Evolutionary conservation across 2,888 invertebrate genomes (phyloP).

Genomic region (Oeneis ivallda): DNA sequence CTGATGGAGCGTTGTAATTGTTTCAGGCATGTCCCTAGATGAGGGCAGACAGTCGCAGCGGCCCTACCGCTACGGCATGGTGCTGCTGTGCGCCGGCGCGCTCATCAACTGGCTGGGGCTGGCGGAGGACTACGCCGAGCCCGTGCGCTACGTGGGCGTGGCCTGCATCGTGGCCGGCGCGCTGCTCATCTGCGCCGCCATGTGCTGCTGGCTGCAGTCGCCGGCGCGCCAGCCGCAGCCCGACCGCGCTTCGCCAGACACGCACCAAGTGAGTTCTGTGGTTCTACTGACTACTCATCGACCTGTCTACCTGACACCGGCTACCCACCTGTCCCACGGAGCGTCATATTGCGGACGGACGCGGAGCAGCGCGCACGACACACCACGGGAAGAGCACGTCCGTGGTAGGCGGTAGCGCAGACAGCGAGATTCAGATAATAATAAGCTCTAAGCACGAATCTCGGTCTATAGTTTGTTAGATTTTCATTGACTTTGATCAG

Average conservation of each 20-base stretch:
- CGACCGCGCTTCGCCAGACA: constrained; percentile 71
- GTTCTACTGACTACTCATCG: too few species aligned
- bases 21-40: constrained; percentile 85
- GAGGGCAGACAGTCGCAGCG: constrained; percentile 85
- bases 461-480: too few species aligned
- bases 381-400: too few species aligned
- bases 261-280: constrained; percentile 72
- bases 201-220: constrained; percentile 87
- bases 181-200: constrained; percentile 86
- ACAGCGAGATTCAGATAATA: too few species aligned
- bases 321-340: too few species aligned
- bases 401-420: too few species aligned
- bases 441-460: too few species aligned
- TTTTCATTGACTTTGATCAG: too few species aligned
- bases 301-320: too few species aligned
- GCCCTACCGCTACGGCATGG: constrained; percentile 88
- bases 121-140: constrained; percentile 87
- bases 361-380: too few species aligned
- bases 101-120: constrained; percentile 88
- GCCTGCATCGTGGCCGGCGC: constrained; percentile 88
- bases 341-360: too few species aligned
- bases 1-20: constrained; percentile 15
- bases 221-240: constrained; percentile 72
- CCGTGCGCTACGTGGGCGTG: constrained; percentile 87
- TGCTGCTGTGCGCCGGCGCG: constrained; percentile 86